These are phyloP conservation scores for Lasioglossum zephyrum DNA, from an alignment of 2,888 invertebrate species.

Conservation along the genomic window DNA sequence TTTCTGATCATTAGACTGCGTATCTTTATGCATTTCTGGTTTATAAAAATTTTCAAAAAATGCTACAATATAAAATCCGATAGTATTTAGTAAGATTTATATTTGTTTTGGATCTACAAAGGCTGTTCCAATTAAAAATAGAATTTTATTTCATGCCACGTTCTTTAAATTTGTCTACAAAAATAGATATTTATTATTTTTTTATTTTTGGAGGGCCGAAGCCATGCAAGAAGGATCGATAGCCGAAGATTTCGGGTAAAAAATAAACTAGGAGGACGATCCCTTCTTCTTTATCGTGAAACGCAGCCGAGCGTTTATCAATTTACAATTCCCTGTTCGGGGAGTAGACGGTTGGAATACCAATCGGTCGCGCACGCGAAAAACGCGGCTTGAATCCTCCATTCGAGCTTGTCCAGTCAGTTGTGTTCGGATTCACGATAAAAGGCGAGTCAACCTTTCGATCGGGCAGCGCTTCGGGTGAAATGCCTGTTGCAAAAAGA, in stretches of 20 bases:
- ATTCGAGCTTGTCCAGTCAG: conserved; percentile 32
- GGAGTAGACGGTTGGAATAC: conserved; percentile 52
- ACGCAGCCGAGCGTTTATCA: conserved; percentile 53
- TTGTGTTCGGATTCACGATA: conserved; percentile 50
- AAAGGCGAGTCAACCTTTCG: conserved; percentile 56
- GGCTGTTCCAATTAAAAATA: too few relatives aligned
- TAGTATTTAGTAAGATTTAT: too few relatives aligned
- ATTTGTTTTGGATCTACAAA: too few relatives aligned
- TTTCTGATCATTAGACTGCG: too few relatives aligned
- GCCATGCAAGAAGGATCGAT: not conserved
- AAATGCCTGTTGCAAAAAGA: conserved; percentile 41
- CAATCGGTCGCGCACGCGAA: conserved; percentile 52
- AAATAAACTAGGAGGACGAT: not conserved
- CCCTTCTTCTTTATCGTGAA: conserved; percentile 39
- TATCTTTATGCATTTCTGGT: too few relatives aligned
- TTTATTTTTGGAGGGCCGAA: not conserved
- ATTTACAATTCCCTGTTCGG: conserved; percentile 65
- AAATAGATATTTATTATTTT: not conserved
- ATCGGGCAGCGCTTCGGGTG: conserved; percentile 36
- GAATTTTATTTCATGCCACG: too few relatives aligned
- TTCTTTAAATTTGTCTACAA: too few relatives aligned
- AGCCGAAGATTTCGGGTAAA: not conserved
- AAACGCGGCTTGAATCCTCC: conserved; percentile 57
- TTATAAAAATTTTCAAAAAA: too few relatives aligned
- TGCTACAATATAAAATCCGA: too few relatives aligned